Conservation (phyloP, 2,888 invertebrate genomes). For the Galerucella pusilla region DNA sequence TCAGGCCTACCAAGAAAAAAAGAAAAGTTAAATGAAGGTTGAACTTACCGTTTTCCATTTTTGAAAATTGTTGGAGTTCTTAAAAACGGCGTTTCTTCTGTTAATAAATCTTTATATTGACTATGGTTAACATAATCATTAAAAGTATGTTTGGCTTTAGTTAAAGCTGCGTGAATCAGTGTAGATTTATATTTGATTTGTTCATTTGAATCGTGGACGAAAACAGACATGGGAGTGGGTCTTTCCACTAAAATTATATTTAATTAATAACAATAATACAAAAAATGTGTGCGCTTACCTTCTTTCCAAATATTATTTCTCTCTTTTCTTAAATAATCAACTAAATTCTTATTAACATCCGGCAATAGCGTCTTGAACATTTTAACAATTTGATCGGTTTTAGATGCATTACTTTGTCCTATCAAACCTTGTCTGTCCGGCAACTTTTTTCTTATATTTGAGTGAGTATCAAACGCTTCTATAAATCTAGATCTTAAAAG, state of each 20-base stretch:
- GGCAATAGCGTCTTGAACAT: conserved; percentile 56
- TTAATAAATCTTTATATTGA: conserved; percentile 61
- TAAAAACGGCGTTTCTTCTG: conserved; percentile 72
- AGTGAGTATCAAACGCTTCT: conserved; percentile 70
- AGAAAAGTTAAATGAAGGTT: not conserved
- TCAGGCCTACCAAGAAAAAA: not conserved
- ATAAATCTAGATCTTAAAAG: conserved; percentile 71
- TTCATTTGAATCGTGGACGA: conserved; percentile 64
- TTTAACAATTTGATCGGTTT: conserved; percentile 54
- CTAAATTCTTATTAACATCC: conserved; percentile 56
- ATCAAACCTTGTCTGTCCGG: conserved; percentile 54
- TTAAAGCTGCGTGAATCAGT: conserved; percentile 65
- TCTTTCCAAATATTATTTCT: conserved; percentile 52
- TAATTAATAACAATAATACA: not conserved
- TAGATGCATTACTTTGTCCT: conserved; percentile 53
- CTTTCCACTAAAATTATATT: conserved; percentile 62
- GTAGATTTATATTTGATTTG: conserved; percentile 64
- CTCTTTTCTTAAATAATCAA: conserved; percentile 56
- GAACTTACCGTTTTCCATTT: conserved; percentile 48
- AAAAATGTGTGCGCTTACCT: conserved; percentile 44
- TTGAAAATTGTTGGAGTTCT: conserved; percentile 68
- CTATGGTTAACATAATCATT: conserved; percentile 60
- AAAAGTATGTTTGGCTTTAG: conserved; percentile 67
- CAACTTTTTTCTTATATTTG: conserved; percentile 51
- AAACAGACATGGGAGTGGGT: conserved; percentile 72